Percentiles rank a stretch among this genome's conserved stretches.
Evolutionary conservation across 2,113 vertebrate species (phyloP).

Genomic region (Sebastes fasciatus): DNA sequence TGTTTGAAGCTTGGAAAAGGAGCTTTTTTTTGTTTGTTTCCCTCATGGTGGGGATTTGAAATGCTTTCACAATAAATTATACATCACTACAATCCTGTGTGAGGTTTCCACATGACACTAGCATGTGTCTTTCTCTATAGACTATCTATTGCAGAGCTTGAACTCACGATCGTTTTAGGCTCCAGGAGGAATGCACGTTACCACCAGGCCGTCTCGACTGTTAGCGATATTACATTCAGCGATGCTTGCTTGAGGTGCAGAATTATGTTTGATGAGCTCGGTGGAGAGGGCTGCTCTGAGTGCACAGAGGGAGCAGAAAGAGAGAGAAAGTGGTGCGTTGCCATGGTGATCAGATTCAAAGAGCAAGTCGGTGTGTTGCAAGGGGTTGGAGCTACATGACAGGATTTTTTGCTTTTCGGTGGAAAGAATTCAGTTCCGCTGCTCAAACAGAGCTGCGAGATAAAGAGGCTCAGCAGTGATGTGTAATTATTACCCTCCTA

Average conservation of each 20-base stretch:
- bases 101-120: background rate
- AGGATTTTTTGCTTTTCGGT: conserved; percentile 58
- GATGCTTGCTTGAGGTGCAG: conserved; percentile 39
- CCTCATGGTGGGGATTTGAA: conserved; percentile 1
- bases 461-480: conserved; percentile 55
- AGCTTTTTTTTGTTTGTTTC: background rate
- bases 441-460: conserved; percentile 50
- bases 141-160: conserved; percentile 7
- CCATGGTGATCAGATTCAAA: conserved; percentile 78
- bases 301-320: conserved; percentile 26
- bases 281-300: conserved; percentile 25
- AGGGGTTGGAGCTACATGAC: conserved; percentile 68
- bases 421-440: conserved; percentile 53
- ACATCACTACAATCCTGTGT: background rate
- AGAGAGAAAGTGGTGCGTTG: conserved; percentile 72
- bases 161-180: conserved; percentile 22
- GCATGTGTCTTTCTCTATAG: background rate
- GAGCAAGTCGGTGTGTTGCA: conserved; percentile 58
- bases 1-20: background rate
- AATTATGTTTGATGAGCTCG: conserved; percentile 51
- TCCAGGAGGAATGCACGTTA: background rate
- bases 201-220: conserved; percentile 6
- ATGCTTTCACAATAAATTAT: conserved; percentile 23
- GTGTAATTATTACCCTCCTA: conserved; percentile 66
- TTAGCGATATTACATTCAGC: conserved; percentile 16